Evolutionary conservation across 2,113 vertebrate species (phyloP), one percentile per base, ranked within the genome.

Genomic region (Morone saxatilis): DNA sequence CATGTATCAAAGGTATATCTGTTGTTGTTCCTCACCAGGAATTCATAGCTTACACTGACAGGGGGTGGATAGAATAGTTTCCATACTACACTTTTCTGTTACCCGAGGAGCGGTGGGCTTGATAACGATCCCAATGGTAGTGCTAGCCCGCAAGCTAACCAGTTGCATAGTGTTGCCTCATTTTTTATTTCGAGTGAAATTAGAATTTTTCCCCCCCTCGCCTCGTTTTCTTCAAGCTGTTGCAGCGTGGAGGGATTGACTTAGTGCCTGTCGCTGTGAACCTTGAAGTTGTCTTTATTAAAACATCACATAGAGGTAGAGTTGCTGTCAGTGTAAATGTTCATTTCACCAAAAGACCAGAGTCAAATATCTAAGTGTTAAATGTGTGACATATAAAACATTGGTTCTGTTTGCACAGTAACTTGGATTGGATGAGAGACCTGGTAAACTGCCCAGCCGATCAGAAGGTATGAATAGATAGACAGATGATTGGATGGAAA

Each of bases 141-240:
- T 13, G 75, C 40, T 36, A 65, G 72, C 85, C 85, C 3, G 47
- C 53, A 7, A 84, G 81, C 88, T 63, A 70, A 71, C 81, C 6
- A 16, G 48, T 92, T 90, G 53, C 89, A 90, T 78, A 88, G 75
- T 59, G 75, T 92, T 92, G 87, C 89, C 67, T 89, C 91, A 90
- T 75, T 77, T 68, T 59, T 53, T 41, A 16, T 61, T 59, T 59
- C 57, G 9, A 51, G 66, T 51, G 10, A 81, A 78, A 71, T 70
- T 56, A 1, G 12, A 71, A 76, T 56, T 40, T 36, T 59, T 7
- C 50, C 43, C 36, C 16, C 45, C 43, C 71, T 57, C 6, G 25
- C 31, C 43, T 79, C 3, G 7, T 48, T 74, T 70, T 51, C 38
- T 56, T 61, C 66, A 63, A 10, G 14, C 22, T 14, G 41, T 40